phyloP scores from a whole-genome alignment of 1,140 invertebrate genomes.

The Palaemon carinicauda region DNA sequence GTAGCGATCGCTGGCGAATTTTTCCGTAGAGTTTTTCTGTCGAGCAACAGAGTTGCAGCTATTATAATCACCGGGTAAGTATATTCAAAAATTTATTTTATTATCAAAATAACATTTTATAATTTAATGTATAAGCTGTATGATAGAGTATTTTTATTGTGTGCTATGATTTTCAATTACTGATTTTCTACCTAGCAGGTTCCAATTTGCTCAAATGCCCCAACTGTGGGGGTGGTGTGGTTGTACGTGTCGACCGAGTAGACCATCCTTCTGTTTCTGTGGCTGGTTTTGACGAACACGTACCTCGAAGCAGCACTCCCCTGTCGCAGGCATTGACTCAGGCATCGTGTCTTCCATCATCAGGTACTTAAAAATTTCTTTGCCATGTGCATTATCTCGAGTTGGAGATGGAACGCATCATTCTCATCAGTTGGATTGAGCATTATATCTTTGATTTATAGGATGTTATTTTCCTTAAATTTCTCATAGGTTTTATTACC shows the following conservation, averaged over 20 bases:
- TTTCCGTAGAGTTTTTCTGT: too few species aligned
- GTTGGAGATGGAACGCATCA: not conserved
- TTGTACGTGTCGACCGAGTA: not conserved
- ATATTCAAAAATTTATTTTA: too few species aligned
- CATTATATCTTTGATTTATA: too few species aligned
- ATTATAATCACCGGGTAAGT: too few species aligned
- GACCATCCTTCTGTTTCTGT: not conserved
- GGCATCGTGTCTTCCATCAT: not conserved
- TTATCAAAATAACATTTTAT: too few species aligned
- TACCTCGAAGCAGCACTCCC: not conserved
- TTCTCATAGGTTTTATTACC: too few species aligned
- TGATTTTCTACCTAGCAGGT: not conserved
- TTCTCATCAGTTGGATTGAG: not conserved
- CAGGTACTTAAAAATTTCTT: not conserved
- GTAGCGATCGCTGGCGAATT: too few species aligned
- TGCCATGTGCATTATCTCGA: too few species aligned
- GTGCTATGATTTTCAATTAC: not conserved
- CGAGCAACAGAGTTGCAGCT: too few species aligned
- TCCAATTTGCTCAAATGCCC: constrained; percentile 12
- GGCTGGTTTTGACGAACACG: not conserved
- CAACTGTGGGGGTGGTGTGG: constrained; percentile 13
- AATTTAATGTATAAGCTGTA: not conserved
- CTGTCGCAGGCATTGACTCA: not conserved
- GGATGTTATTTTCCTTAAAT: too few species aligned
- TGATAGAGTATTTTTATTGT: not conserved